Percentiles rank a stretch among this genome's conserved stretches.
phyloP scores from a whole-genome alignment of 1,140 invertebrate species.

The Achroia grisella region DNA sequence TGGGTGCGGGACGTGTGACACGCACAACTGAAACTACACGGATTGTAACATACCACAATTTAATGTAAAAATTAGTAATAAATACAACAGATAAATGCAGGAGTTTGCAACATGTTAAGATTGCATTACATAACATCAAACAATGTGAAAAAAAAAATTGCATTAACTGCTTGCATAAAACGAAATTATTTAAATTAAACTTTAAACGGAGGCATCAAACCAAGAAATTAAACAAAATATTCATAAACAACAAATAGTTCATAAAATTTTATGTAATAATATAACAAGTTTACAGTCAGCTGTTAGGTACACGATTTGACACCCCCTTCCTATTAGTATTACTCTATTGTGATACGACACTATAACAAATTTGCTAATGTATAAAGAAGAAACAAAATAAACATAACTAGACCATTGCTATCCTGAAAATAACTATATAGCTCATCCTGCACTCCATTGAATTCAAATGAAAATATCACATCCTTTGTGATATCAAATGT shows the following conservation, averaged over 20 bases:
- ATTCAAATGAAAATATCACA: conserved; percentile 54
- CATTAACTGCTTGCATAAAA: conserved; percentile 73
- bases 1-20: conserved; percentile 49
- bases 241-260: conserved; percentile 69
- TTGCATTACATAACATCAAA: conserved; percentile 75
- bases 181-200: conserved; percentile 71
- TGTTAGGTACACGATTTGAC: conserved; percentile 69
- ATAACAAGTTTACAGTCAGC: conserved; percentile 54
- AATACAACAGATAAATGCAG: conserved; percentile 76
- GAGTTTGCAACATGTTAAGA: conserved; percentile 73
- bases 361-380: conserved; percentile 72
- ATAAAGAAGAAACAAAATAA: conserved; percentile 68
- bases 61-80: conserved; percentile 77
- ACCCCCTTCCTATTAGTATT: conserved; percentile 66
- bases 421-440: conserved; percentile 64
- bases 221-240: conserved; percentile 66
- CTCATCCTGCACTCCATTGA: conserved; percentile 69
- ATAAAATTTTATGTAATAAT: conserved; percentile 69
- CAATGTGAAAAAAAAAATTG: conserved; percentile 72
- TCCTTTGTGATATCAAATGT: conserved; percentile 48
- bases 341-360: conserved; percentile 69
- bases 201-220: conserved; percentile 72
- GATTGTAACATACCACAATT: conserved; percentile 75
- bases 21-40: conserved; percentile 71
- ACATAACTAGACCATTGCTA: conserved; percentile 72